Percentiles rank a stretch among this genome's conserved stretches.
phyloP scores from a whole-genome alignment of 2,113 vertebrate genomes.

The Malurus melanocephalus region DNA sequence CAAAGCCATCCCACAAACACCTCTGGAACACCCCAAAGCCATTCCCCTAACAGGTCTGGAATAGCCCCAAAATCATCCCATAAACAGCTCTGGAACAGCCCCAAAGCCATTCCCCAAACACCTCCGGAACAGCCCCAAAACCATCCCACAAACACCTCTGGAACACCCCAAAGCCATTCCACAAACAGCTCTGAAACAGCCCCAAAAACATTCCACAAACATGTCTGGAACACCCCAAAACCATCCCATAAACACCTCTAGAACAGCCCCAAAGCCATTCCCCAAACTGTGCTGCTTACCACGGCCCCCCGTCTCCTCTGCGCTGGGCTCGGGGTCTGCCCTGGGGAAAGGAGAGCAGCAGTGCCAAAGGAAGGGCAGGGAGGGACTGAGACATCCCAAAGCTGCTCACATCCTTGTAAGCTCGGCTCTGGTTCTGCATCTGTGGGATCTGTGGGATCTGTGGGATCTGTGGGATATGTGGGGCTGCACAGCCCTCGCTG shows the following conservation, averaged over 20 bases:
- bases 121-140: no score
- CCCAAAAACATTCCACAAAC: no score
- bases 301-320: fast-evolving
- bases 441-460: fast-evolving
- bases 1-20: no score
- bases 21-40: no score
- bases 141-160: no score
- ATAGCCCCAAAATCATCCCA: no score
- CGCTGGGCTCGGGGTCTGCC: background rate
- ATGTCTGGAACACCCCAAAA: no score
- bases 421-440: background rate
- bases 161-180: no score
- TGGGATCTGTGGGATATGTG: fast-evolving
- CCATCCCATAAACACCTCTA: background rate
- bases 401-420: background rate
- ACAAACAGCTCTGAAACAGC: no score
- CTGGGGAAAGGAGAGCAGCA: background rate
- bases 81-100: no score
- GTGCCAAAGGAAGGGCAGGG: background rate
- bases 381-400: background rate
- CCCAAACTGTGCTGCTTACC: background rate
- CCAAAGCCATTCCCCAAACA: background rate
- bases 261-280: background rate
- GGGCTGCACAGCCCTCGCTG: background rate
- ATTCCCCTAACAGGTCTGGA: background rate